Base-by-base conservation (phyloP, 2,113 vertebrate genomes). In the Nycticryphes semicollaris region DNA sequence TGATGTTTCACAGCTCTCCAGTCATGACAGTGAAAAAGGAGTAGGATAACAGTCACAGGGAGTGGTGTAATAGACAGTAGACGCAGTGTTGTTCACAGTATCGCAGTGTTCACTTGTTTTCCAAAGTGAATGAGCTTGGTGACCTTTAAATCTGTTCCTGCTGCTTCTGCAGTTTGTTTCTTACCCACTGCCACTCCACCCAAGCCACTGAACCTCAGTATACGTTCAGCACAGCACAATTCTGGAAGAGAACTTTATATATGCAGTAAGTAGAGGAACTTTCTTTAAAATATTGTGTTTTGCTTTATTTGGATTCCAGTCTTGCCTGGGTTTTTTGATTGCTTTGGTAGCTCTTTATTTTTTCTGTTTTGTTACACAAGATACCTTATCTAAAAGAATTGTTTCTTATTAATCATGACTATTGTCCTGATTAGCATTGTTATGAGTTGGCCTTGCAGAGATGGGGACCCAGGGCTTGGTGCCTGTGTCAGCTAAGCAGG, bases 101-200 rank as follows among this genome's bases (percentile, higher is more conserved):
- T 84, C 1, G 0, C 77, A 96, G 86, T 81, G 53, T 96, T 95
- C 80, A 53, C 83, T 95, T 93, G 90, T 96, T 94, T 96, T 89
- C 84, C 69, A 78, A 89, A 91, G 64, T 89, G 86, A 95, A 94
- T 81, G 90, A 89, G 86, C 83, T 68, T 75, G 66, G 73, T 93
- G 92, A 95, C 95, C 92, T 95, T 97, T 95, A 93, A 94, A 72
- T 84, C 56, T 89, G 85, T 84, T 96, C 68, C 90, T 96, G 88
- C 90, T 96, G 91, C 48, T 89, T 95, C 92, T 95, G 90, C 94
- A 96, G 83, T 78, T 84, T 90, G 51, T 68, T 88, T 90, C 84
- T 91, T 78, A 84, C 21, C 50, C 64, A 0, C 48, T 89, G 73
- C 57, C 48, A 35, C 80, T 95, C 69, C 85, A 85, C 12, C 57